Base-by-base conservation (phyloP, 1,140 invertebrate species). In the Drosophila albomicans region DNA sequence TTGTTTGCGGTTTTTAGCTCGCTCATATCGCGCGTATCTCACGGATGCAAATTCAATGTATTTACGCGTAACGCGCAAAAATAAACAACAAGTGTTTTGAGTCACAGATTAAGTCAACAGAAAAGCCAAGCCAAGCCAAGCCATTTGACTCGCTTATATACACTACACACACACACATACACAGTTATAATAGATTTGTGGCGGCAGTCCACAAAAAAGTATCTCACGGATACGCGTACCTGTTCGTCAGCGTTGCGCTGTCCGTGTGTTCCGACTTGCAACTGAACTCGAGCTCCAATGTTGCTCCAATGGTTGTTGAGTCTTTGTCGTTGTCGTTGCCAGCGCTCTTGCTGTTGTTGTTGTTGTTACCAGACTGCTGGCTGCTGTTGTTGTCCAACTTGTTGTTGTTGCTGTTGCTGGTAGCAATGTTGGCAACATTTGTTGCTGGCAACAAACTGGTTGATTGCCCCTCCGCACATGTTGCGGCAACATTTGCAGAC, bases 261-360 rank as follows among this genome's bases (percentile, higher is more conserved):
- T 91, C 84, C 88, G 91, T 85, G 82, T 89, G 80, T 81, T 80
- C 81, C 87, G 91, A 91, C 71, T 84, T 91, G 89, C 91, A 84
- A 91, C 87, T 91, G 79, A 89, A 59, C 52, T 68, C 64, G 66
- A 82, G 57, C 70, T 77, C 75, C 69, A 63, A 68, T 70, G 66
- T 70, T 75, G 72, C 72, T 69, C 52, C 66, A 63, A 75, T 57
- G 58, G 45, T 63, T 77, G 69, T 76, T 72, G 69, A 65, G 51
- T 86, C 66, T 72, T 59, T 67, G 77, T 86, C 66, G 78, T 59
- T 67, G 77, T 51, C 35, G 64, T 25, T 32, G 46, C 5, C 25
- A 25, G 54, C 16, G 46, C 7, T 5, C 13, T 46, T 48, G 41
- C 11, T 49, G 69, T 54, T 65, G 80, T 46, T 73, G 70, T 48